Base-by-base conservation (phyloP, 1,140 invertebrate genomes). In the Caenorhabditis remanei region DNA sequence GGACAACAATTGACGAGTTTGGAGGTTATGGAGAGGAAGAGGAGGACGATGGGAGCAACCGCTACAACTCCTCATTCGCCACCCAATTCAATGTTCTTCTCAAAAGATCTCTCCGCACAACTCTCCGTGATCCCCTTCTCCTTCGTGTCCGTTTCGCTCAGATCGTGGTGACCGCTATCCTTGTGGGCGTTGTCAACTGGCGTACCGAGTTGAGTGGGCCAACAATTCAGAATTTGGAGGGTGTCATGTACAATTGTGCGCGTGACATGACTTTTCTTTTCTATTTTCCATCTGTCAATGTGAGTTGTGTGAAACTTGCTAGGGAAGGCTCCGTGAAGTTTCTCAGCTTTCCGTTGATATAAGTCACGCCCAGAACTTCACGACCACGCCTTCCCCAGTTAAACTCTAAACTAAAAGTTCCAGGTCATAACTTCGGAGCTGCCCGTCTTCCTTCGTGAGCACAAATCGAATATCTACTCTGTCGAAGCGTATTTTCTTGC, bases 221-320 rank as follows among this genome's bases (percentile, higher is more conserved):
- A 90, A 96, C 96, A 5, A 96, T 97, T 0, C 96, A 96, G 95
- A 98, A 98, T 93, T 96, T 98, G 85, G 98, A 97, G 92, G 97
- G 97, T 67, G 96, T 96, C 21, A 94, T 98, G 41, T 98, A 98
- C 92, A 95, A 98, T 85, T 95, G 97, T 91, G 94, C 98, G 4
- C 97, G 96, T 6, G 97, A 97, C 93, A 96, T 97, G 95, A 91
- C 90, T 2, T 93, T 90, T 83, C 86, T 93, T 85, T 89, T 89
- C 40, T 58, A 84, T n/a, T 93, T 93, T 67, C 88, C 90, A 53
- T 92, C 93, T 21, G 79, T 90, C 75, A 87, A 90, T 55, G 89
- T 90, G 16, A 83, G 48, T 61, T 50, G 14, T 43, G 14, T n/a
- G n/a, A n/a, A n/a, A n/a, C n/a, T n/a, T n/a, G n/a, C n/a, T n/a